Conservation (phyloP, 1,140 invertebrate species). For the Anthonomus grandis region DNA sequence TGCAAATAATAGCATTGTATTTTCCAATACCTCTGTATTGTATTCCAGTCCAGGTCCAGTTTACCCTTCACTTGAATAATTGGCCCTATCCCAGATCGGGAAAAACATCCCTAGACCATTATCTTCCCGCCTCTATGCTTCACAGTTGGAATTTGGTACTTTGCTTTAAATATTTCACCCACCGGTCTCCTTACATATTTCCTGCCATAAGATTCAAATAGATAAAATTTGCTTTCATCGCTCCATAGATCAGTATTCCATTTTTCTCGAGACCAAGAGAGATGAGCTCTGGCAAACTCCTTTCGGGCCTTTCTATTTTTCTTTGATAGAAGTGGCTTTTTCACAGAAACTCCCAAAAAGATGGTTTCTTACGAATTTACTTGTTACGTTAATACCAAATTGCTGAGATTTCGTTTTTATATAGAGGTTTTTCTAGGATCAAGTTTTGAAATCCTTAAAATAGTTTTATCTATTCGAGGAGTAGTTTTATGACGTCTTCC, state of each 20-base stretch:
- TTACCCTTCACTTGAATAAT: background rate
- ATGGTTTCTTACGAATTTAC: too few relatives aligned
- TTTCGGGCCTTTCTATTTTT: background rate
- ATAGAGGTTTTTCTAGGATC: too few relatives aligned
- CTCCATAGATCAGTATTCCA: conserved; percentile 1
- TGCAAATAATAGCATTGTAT: conserved; percentile 3
- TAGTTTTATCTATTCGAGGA: too few relatives aligned
- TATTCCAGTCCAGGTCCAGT: conserved; percentile 1
- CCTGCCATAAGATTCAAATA: conserved; percentile 3
- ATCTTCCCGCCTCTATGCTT: background rate
- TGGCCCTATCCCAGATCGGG: background rate
- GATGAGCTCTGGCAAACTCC: background rate
- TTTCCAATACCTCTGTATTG: background rate
- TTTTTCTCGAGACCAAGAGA: background rate
- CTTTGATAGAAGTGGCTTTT: conserved; percentile 1
- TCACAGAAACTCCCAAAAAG: background rate
- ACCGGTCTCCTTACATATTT: background rate
- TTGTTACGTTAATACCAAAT: too few relatives aligned
- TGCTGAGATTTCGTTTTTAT: too few relatives aligned
- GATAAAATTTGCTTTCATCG: conserved; percentile 1
- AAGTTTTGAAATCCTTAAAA: too few relatives aligned
- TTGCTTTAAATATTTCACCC: background rate
- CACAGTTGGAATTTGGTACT: too few relatives aligned
- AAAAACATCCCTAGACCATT: conserved; percentile 3
- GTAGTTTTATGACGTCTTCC: too few relatives aligned